phyloP scores from a whole-genome alignment of 1,140 invertebrate genomes.

The Philaenus spumarius region DNA sequence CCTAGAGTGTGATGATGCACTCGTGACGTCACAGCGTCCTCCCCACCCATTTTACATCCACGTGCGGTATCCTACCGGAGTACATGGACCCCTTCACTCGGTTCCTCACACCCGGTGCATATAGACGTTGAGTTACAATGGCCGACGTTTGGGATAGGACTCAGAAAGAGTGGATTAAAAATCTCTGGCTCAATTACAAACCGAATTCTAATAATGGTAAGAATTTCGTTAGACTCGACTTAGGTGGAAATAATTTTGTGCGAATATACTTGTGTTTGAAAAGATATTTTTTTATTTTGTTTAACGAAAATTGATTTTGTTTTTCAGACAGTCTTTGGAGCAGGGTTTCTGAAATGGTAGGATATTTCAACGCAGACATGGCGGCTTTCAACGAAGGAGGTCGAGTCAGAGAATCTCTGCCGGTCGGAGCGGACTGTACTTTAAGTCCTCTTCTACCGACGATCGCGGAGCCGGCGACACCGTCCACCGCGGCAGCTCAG shows the following conservation, averaged over 20 bases:
- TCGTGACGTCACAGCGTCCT: conserved; percentile 21
- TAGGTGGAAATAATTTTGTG: too few species aligned
- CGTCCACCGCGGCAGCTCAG: conserved; percentile 6
- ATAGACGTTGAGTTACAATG: conserved; percentile 20
- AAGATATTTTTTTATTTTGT: conserved; percentile 12
- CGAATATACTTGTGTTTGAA: background rate
- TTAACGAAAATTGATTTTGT: conserved; percentile 10
- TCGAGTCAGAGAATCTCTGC: conserved; percentile 22
- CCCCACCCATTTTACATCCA: conserved; percentile 19
- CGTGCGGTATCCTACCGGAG: conserved; percentile 19
- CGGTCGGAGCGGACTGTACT: conserved; percentile 32
- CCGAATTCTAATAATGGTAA: conserved; percentile 18
- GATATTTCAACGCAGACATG: conserved; percentile 33
- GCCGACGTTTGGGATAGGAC: conserved; percentile 30
- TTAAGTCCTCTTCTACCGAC: conserved; percentile 26
- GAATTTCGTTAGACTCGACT: conserved; percentile 1
- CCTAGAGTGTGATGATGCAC: conserved; percentile 16
- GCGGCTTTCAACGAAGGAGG: conserved; percentile 23
- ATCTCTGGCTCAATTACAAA: conserved; percentile 29
- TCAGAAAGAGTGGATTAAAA: conserved; percentile 36
- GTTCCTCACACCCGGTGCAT: conserved; percentile 16
- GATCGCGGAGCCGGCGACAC: background rate
- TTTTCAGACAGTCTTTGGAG: conserved; percentile 37
- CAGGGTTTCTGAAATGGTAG: conserved; percentile 38
- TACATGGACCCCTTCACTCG: conserved; percentile 19